Conservation (phyloP, 2,113 vertebrate species). For the Salvelinus fontinalis region DNA sequence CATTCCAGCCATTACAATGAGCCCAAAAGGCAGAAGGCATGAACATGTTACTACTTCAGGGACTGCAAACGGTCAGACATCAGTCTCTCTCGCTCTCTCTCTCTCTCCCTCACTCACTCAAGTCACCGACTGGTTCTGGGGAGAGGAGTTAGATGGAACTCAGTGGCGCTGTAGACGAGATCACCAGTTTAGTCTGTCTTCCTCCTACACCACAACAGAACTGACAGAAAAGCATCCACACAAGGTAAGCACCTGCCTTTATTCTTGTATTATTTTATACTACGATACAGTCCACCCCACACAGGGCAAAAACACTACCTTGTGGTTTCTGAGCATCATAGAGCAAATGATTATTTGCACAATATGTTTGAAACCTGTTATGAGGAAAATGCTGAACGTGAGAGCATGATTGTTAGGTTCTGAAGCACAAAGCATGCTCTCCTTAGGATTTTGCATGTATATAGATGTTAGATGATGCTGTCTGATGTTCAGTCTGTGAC, state of each 20-base stretch:
- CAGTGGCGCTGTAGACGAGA: not conserved
- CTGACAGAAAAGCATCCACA: not conserved
- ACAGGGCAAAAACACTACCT: too few species aligned
- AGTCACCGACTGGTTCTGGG: constrained; percentile 10
- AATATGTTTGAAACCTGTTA: not conserved
- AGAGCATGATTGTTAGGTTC: not conserved
- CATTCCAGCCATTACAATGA: too few species aligned
- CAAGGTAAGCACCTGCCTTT: constrained; percentile 42
- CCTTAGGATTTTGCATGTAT: too few species aligned
- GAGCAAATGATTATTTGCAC: not conserved
- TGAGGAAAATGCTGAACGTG: not conserved
- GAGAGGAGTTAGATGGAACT: constrained; percentile 4
- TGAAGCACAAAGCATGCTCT: not conserved
- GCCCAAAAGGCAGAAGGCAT: too few species aligned
- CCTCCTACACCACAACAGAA: not conserved
- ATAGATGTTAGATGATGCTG: too few species aligned
- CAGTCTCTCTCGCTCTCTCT: constrained; percentile 15
- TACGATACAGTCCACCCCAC: too few species aligned
- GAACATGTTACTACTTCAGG: too few species aligned
- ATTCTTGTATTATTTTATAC: not conserved
- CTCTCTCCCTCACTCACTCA: constrained; percentile 3
- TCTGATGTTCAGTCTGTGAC: too few species aligned
- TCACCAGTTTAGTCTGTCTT: not conserved
- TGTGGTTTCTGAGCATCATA: not conserved
- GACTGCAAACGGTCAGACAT: too few species aligned